Evolutionary conservation across 2,797 vertebrate genomes (phyloP), one percentile per base, ranked within the genome.

Genomic region (Poecilia wingei): DNA sequence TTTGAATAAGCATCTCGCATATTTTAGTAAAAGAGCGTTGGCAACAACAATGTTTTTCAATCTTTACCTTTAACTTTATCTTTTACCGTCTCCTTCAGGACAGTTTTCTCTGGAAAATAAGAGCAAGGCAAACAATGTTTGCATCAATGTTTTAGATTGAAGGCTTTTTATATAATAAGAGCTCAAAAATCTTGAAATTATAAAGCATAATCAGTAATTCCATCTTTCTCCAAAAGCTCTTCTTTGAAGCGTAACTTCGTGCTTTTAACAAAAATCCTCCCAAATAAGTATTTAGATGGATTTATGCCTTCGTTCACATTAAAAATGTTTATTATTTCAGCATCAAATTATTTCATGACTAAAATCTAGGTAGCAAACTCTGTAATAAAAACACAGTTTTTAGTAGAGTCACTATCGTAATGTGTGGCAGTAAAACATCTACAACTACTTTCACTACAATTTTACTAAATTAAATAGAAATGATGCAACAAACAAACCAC

Each of bases 11-110:
- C 1, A 69, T 68, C 25, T 3, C 12, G 18, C 22, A 28, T 14
- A 72, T 49, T 68, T 66, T 8, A 2, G 22, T 39, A 9, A 25
- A 25, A 22, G 7, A 3, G 36, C 2, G 20, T 33, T 36, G 25
- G 61, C 1, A 16, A 28, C 5, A 74, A 12, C 28, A 0, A 1
- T 70, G 9, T 57, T 70, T 70, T 22, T 4, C 7, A 61, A 1
- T 31, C 4, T 45, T 0, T 79, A 90, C 90, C 90, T 86, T 81
- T 83, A 57, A 75, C 16, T 74, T 86, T 85, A 7, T 87, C 78
- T 73, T 87, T 91, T 31, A 64, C 6, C 31, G 39, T 53, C 47
- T 77, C 91, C 70, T 90, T 91, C 69, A 80, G 88, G 46, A 51
- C 73, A 5, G 74, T 0, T 89, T 89, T 91, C 49, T 88, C 87